Evolutionary conservation across 2,797 vertebrate genomes (phyloP).

Genomic region (Microctenopoma steveboyesi): DNA sequence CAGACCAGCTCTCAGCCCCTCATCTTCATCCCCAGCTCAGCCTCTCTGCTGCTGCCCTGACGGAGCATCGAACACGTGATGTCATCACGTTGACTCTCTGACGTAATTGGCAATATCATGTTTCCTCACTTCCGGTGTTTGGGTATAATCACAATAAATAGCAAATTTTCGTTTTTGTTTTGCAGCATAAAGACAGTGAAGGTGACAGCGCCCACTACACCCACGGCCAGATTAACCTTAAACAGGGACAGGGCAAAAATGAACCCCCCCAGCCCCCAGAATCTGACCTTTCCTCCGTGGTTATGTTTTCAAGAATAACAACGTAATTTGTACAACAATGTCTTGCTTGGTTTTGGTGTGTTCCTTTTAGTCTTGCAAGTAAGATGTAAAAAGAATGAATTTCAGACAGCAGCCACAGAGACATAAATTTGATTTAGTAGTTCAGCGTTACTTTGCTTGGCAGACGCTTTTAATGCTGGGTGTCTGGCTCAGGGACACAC

Average conservation of each 20-base stretch:
- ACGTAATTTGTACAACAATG: no score
- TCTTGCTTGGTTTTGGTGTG: no score
- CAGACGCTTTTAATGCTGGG: no score
- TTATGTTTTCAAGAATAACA: no score
- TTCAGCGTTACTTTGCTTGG: no score
- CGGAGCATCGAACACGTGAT: slow-evolving; percentile 79
- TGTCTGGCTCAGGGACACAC: no score
- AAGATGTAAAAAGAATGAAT: no score
- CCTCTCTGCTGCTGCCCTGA: slow-evolving; percentile 73
- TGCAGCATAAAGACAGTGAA: background rate
- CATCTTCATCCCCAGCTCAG: slow-evolving; percentile 68
- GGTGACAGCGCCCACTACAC: background rate
- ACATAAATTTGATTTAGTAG: no score
- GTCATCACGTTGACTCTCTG: slow-evolving; percentile 85
- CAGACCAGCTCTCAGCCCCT: slow-evolving; percentile 25
- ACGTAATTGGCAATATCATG: slow-evolving; percentile 75
- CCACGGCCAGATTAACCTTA: background rate
- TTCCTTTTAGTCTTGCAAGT: no score
- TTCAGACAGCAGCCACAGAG: no score
- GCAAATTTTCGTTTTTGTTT: background rate
- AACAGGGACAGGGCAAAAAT: background rate
- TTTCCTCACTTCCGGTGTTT: slow-evolving; percentile 38
- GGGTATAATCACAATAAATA: background rate
- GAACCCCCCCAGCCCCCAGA: no score
- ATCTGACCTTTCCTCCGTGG: no score